phyloP scores from a whole-genome alignment of 2,113 vertebrate genomes.

The Brachypodius melanocephalos region DNA sequence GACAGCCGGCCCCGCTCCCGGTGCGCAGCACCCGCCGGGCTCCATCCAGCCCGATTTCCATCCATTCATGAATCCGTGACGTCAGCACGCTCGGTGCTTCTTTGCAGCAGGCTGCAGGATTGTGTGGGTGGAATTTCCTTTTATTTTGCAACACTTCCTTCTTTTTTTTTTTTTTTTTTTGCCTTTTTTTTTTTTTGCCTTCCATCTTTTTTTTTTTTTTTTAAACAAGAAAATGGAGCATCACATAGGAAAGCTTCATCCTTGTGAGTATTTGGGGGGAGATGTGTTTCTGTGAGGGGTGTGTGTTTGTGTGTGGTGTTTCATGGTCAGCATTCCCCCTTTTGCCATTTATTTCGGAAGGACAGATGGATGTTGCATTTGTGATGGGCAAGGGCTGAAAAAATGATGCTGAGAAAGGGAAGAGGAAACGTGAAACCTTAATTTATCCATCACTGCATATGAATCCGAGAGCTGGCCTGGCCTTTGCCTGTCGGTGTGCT shows the following conservation, averaged over 20 bases:
- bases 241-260: constrained; percentile 50
- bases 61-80: constrained; percentile 86
- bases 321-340: not conserved
- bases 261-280: constrained; percentile 63
- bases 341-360: constrained; percentile 41
- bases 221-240: constrained; percentile 67
- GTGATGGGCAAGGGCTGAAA: constrained; percentile 27
- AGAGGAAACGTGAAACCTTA: constrained; percentile 5
- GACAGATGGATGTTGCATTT: constrained; percentile 56
- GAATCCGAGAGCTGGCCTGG: constrained; percentile 52
- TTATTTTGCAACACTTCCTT: constrained; percentile 66
- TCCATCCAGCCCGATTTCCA: constrained; percentile 67
- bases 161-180: not conserved
- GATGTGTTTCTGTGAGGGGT: not conserved
- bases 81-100: constrained; percentile 74
- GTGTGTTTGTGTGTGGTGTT: not conserved
- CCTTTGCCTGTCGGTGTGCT: constrained; percentile 28
- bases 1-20: not conserved
- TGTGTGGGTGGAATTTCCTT: constrained; percentile 76
- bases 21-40: constrained; percentile 53
- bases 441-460: constrained; percentile 10
- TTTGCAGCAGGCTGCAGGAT: constrained; percentile 73
- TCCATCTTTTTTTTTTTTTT: constrained; percentile 42
- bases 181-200: constrained; percentile 33
- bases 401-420: constrained; percentile 33